Evolutionary conservation across 1,140 invertebrate genomes (phyloP), one percentile per base, ranked within the genome.

Genomic region (Drosophila equinoxialis): DNA sequence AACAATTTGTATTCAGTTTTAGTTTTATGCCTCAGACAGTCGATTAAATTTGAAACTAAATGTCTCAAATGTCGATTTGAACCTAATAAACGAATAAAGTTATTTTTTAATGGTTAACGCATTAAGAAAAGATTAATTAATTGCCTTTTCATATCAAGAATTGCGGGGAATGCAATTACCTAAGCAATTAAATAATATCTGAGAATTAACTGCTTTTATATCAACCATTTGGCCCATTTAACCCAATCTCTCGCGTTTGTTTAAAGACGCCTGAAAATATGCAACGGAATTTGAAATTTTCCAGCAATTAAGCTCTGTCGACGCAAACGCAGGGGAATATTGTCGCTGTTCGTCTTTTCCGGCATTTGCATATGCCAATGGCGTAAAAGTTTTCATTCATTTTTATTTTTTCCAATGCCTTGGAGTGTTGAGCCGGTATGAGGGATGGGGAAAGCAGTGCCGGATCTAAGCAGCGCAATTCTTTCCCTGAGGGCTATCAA

Each of bases 401-500:
- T 37, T 59, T 37, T 20, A 37, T 39, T 59, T 59, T 37, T 17
- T 5, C 57, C 8, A 37, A 37, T 37, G 30, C 30, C 13, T 30
- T 30, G 0, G 30, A 30, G 30, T 30, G 30, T 30, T 30, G 6
- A 6, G 30, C 5, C 5, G 6, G 30, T 6, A 30, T 6, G 6
- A 13, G 14, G n/a, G 14, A 6, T 0, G 14, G 45, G 6, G 17
- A 23, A 20, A 6, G 17, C 14, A 8, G 20, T 20, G 8, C 8
- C 3, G 8, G 14, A 33, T 68, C 68, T 76, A 68, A 75, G 55
- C 48, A 61, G 62, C 54, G 48, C 42, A 23, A 30, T 30, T 51
- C 20, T 33, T 39, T 73, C 77, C 84, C 77, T 39, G 35, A 64
- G 74, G 84, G 76, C 84, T 89, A 89, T 89, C 84, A 89, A 89